Evolutionary conservation across 2,888 invertebrate genomes (phyloP).

Genomic region (Acanthacorydalis orientalis): DNA sequence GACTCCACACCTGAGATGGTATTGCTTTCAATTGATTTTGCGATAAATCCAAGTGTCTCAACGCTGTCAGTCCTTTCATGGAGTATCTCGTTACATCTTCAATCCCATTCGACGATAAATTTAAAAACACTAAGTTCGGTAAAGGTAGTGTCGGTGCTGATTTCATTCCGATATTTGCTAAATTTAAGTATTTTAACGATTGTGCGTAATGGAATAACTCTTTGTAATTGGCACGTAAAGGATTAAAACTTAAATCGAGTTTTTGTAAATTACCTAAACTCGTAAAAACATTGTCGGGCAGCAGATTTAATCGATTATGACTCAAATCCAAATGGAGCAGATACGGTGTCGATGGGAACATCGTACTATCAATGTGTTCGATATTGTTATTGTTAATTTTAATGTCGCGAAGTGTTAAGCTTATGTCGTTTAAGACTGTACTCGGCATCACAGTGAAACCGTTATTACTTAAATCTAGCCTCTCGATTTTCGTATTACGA

Average conservation of each 20-base stretch:
- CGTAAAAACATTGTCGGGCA: constrained; percentile 79
- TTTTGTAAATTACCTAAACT: constrained; percentile 61
- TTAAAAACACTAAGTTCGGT: constrained; percentile 59
- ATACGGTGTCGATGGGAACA: constrained; percentile 69
- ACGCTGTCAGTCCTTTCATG: constrained; percentile 48
- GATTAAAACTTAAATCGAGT: constrained; percentile 66
- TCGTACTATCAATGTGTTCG: constrained; percentile 74
- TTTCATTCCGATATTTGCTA: constrained; percentile 61
- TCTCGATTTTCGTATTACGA: constrained; percentile 62
- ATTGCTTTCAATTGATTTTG: constrained; percentile 60
- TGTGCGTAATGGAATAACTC: constrained; percentile 77
- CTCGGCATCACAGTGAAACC: constrained; percentile 66
- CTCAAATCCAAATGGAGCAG: constrained; percentile 61
- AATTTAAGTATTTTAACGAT: constrained; percentile 57
- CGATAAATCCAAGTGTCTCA: constrained; percentile 59
- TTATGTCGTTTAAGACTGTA: constrained; percentile 58
- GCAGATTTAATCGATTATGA: constrained; percentile 62
- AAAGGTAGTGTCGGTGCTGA: constrained; percentile 61
- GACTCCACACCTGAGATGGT: constrained; percentile 57
- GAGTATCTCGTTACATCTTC: constrained; percentile 51
- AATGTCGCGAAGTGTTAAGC: constrained; percentile 59
- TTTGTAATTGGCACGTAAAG: constrained; percentile 68
- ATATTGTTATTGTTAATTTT: constrained; percentile 65
- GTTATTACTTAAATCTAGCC: constrained; percentile 63
- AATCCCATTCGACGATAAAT: constrained; percentile 64